Percentiles rank a stretch among this genome's conserved stretches.
Conservation (phyloP, 2,888 invertebrate genomes). For the Lymantria monacha region DNA sequence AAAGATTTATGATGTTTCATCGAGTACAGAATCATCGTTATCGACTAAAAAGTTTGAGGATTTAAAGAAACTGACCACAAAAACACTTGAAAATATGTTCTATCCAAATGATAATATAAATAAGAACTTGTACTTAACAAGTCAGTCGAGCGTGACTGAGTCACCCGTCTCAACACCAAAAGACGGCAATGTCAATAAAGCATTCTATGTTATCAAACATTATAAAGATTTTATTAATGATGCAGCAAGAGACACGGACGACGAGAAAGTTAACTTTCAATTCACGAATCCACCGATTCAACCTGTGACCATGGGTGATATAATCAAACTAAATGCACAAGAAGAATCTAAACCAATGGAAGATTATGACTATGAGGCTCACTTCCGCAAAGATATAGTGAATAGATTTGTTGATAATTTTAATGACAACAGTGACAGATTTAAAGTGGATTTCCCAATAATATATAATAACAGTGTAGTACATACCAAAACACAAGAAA, state of each 20-base stretch:
- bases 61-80: conserved; percentile 9
- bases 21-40: conserved; percentile 18
- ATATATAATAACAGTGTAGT: conserved; percentile 65
- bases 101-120: conserved; percentile 24
- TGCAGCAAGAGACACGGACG: conserved; percentile 54
- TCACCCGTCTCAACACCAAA: conserved; percentile 5
- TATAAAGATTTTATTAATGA: conserved; percentile 59
- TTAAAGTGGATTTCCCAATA: conserved; percentile 64
- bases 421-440: conserved; percentile 62
- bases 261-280: conserved; percentile 34
- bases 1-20: conserved; percentile 18
- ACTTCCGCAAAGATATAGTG: conserved; percentile 57
- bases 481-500: conserved; percentile 40
- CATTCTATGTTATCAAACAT: conserved; percentile 61
- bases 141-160: conserved; percentile 28
- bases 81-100: conserved; percentile 10
- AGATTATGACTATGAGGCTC: conserved; percentile 58
- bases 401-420: conserved; percentile 65
- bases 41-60: conserved; percentile 11
- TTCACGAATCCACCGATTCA: conserved; percentile 39
- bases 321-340: conserved; percentile 16
- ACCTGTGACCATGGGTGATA: conserved; percentile 39
- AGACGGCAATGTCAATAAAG: conserved; percentile 49
- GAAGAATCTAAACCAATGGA: conserved; percentile 24
- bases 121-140: conserved; percentile 40